Evolutionary conservation across 2,888 invertebrate species (phyloP).

Genomic region (Eutolmus rufibarbis): DNA sequence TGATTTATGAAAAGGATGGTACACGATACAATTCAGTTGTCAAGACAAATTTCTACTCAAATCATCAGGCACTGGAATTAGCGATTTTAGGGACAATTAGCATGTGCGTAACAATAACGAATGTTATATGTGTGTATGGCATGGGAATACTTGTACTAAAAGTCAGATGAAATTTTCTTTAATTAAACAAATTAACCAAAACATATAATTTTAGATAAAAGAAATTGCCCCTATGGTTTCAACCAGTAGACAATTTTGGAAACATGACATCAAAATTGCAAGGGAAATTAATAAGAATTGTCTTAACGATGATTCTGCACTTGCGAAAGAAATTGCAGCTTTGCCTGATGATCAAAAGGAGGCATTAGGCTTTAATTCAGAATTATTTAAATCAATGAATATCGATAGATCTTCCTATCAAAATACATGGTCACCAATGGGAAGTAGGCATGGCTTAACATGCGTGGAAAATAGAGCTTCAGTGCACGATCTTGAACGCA

Average conservation of each 20-base stretch:
- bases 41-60: constrained; percentile 66
- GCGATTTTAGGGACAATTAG: constrained; percentile 73
- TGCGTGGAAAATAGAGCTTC: constrained; percentile 51
- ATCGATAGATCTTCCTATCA: constrained; percentile 53
- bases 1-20: constrained; percentile 64
- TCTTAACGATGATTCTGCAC: constrained; percentile 55
- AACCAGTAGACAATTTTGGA: constrained; percentile 68
- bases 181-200: constrained; percentile 8
- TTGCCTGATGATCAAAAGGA: constrained; percentile 53
- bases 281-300: constrained; percentile 66
- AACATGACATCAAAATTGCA: constrained; percentile 69
- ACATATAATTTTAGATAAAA: constrained; percentile 63
- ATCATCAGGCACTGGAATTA: constrained; percentile 69
- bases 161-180: constrained; percentile 57
- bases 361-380: constrained; percentile 51
- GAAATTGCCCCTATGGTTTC: constrained; percentile 69
- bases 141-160: constrained; percentile 76
- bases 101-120: constrained; percentile 75
- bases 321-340: constrained; percentile 58
- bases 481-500: constrained; percentile 55
- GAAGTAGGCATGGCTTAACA: constrained; percentile 48
- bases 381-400: constrained; percentile 51
- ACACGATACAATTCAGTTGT: constrained; percentile 61
- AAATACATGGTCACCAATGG: constrained; percentile 59
- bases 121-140: constrained; percentile 76